Evolutionary conservation across 2,888 invertebrate species (phyloP).

Genomic region (Selenia dentaria): DNA sequence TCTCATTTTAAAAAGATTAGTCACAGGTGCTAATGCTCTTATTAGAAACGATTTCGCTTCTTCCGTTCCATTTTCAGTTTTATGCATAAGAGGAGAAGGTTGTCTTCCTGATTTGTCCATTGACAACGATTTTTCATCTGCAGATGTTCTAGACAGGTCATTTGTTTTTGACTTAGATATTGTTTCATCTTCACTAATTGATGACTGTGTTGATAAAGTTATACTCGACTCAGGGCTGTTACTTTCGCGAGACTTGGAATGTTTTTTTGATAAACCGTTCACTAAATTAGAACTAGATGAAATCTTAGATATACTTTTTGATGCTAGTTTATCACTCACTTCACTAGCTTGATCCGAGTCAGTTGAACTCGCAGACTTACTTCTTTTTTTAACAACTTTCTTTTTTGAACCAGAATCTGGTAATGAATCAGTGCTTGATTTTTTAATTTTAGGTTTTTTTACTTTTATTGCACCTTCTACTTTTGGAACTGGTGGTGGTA

Average conservation of each 20-base stretch:
- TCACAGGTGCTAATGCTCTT: conserved; percentile 90
- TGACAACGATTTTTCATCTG: conserved; percentile 83
- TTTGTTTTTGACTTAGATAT: conserved; percentile 57
- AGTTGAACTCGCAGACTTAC: conserved; percentile 74
- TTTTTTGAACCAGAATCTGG: conserved; percentile 68
- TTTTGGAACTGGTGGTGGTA: conserved; percentile 81
- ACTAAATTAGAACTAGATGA: conserved; percentile 53
- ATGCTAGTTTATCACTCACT: conserved; percentile 49
- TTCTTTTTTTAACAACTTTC: conserved; percentile 69
- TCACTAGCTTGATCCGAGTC: conserved; percentile 71
- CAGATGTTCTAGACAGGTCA: conserved; percentile 82
- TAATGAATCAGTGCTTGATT: conserved; percentile 68
- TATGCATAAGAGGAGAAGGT: conserved; percentile 76
- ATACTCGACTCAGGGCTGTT: conserved; percentile 76
- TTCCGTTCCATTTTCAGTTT: conserved; percentile 77
- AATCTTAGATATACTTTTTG: conserved; percentile 52
- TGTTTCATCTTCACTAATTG: conserved; percentile 77
- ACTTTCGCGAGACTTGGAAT: conserved; percentile 72
- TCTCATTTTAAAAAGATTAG: conserved; percentile 88
- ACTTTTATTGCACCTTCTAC: conserved; percentile 57
- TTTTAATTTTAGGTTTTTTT: conserved; percentile 69
- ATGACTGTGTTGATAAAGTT: conserved; percentile 81
- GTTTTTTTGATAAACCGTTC: conserved; percentile 61
- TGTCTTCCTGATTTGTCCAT: conserved; percentile 80
- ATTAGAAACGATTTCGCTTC: conserved; percentile 90